These are phyloP conservation scores for Jordanella pulchra DNA, from an alignment of 2,797 vertebrate species.

Conservation along the genomic window DNA sequence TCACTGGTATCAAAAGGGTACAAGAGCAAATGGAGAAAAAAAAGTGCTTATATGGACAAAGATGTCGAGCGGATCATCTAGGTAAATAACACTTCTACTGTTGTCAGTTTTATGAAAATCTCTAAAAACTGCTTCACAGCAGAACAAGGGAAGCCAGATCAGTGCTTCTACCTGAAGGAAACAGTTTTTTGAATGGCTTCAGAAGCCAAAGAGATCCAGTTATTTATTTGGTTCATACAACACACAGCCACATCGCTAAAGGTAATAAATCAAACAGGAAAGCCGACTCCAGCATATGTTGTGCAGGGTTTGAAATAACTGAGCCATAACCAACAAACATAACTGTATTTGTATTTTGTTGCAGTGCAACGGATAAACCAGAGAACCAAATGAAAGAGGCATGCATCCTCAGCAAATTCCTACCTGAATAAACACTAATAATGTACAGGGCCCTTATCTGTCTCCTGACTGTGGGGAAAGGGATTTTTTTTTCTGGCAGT, in stretches of 20 bases:
- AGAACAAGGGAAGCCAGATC: background rate
- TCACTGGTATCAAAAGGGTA: background rate
- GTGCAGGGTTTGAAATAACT: slow-evolving; percentile 27
- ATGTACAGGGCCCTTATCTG: slow-evolving; percentile 17
- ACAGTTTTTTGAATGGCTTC: background rate
- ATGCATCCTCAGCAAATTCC: slow-evolving; percentile 45
- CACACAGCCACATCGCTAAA: background rate
- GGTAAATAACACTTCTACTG: background rate
- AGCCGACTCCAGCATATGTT: slow-evolving; percentile 10
- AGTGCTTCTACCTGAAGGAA: slow-evolving; percentile 2
- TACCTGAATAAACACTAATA: slow-evolving; percentile 35
- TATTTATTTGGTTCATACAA: background rate
- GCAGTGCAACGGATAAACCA: slow-evolving; percentile 31
- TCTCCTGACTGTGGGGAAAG: background rate
- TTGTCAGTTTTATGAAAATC: background rate
- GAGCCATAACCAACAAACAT: slow-evolving; percentile 32
- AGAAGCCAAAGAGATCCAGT: background rate
- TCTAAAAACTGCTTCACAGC: background rate
- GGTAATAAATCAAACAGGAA: slow-evolving; percentile 26
- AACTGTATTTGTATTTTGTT: slow-evolving; percentile 19
- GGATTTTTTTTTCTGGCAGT: slow-evolving; percentile 9
- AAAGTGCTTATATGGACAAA: background rate
- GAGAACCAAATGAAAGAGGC: slow-evolving; percentile 24
- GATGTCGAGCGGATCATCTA: background rate
- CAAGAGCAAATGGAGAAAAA: background rate